Evolutionary conservation across 2,113 vertebrate genomes (phyloP), one percentile per base, ranked within the genome.

Genomic region (Odobenus rosmarus): DNA sequence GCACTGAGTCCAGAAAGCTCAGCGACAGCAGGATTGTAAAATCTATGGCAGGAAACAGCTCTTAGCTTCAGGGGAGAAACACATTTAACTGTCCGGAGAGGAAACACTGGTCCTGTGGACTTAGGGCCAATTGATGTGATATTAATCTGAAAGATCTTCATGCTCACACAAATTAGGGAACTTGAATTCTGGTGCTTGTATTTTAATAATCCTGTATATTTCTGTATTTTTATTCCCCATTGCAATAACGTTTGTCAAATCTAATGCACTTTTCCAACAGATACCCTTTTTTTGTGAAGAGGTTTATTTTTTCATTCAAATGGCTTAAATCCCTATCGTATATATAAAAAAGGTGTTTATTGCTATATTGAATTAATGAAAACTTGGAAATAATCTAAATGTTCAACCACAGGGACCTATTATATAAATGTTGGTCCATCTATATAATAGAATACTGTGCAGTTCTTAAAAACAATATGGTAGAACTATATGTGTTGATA

Each of bases 41-140:
- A 39, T 24, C 28, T 1, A 14, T 61, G 93, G 39, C 80, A 53
- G 91, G 84, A 88, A 90, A 10, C 3, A 9, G 46, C 67, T 49
- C 80, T 71, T 62, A 15, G 88, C 95, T 93, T 72, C 76, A 19
- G 79, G 84, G 87, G 13, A 95, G 93, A 95, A 88, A 74, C 72
- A 1, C 42, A n/a, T 59, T 81, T 64, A 59, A 51, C 74, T 74
- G 31, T 59, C 53, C 36, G 13, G 16, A 36, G 55, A 69, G 76
- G 71, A 95, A 28, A 12, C 71, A 7, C 36, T 9, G 16, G 67
- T 55, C 62, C 74, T 26, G 16, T 74, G 67, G 24, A 8, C 21
- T 24, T 12, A 36, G 83, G 15, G 69, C 62, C 71, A 71, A 33
- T 93, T 67, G 64, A 49, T 42, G 80, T 31, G 96, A 93, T 69